phyloP scores from a whole-genome alignment of 2,113 vertebrate genomes.

The Trichechus manatus region DNA sequence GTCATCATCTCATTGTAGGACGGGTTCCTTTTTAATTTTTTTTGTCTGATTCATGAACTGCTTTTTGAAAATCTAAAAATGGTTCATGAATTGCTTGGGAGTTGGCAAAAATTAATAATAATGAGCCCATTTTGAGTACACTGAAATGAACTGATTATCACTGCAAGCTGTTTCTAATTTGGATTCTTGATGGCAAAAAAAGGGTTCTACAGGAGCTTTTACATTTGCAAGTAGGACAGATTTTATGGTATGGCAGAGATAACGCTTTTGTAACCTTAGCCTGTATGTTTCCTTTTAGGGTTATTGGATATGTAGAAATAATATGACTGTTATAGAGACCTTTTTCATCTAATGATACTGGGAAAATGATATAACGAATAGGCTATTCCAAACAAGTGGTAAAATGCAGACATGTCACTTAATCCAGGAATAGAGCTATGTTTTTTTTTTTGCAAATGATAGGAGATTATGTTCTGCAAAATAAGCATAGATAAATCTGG shows the following conservation, averaged over 20 bases:
- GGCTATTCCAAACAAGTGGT: slow-evolving; percentile 40
- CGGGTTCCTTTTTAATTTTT: slow-evolving; percentile 88
- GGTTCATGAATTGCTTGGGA: slow-evolving; percentile 89
- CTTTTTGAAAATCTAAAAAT: slow-evolving; percentile 90
- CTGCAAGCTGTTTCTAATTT: slow-evolving; percentile 88
- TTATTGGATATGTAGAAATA: slow-evolving; percentile 35
- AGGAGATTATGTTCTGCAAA: slow-evolving; percentile 66
- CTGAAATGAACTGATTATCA: slow-evolving; percentile 90
- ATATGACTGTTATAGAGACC: neutral
- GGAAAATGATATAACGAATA: slow-evolving; percentile 68
- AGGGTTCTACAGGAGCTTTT: slow-evolving; percentile 87
- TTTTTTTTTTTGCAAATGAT: slow-evolving; percentile 66
- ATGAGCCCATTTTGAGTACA: slow-evolving; percentile 90
- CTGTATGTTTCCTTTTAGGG: slow-evolving; percentile 63
- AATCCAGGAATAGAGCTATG: slow-evolving; percentile 60
- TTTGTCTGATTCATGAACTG: slow-evolving; percentile 91
- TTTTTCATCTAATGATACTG: slow-evolving; percentile 46
- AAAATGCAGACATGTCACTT: slow-evolving; percentile 66
- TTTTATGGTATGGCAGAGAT: slow-evolving; percentile 85
- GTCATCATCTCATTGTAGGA: slow-evolving; percentile 90
- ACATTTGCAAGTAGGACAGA: slow-evolving; percentile 85
- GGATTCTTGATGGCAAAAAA: slow-evolving; percentile 86
- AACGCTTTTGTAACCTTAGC: slow-evolving; percentile 71
- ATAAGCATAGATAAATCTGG: slow-evolving; percentile 50
- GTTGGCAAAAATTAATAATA: slow-evolving; percentile 92